Conservation (phyloP, 2,888 invertebrate genomes). For the Perizoma flavofasciatum region DNA sequence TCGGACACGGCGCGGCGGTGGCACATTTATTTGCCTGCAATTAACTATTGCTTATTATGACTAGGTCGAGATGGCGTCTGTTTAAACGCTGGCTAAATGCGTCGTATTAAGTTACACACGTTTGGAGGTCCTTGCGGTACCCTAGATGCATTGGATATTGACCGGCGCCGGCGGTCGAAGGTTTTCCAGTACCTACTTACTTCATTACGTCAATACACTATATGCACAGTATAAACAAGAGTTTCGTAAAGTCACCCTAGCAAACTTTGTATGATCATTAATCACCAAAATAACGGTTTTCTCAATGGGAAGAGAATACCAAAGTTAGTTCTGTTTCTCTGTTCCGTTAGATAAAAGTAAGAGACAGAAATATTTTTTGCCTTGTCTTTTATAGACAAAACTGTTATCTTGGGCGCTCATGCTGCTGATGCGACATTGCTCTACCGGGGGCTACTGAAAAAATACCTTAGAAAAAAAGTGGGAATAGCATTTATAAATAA, state of each 20-base stretch:
- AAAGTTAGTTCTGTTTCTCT: too few species aligned
- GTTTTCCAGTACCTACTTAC: slow-evolving; percentile 29
- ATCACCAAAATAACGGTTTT: too few species aligned
- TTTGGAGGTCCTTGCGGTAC: slow-evolving; percentile 41
- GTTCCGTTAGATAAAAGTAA: too few species aligned
- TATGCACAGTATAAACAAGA: background rate
- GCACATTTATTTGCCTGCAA: slow-evolving; percentile 26
- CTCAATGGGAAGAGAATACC: too few species aligned
- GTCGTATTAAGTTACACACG: slow-evolving; percentile 36
- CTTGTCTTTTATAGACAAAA: too few species aligned
- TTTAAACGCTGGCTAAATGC: slow-evolving; percentile 22
- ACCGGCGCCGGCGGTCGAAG: slow-evolving; percentile 22
- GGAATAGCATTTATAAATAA: slow-evolving; percentile 1
- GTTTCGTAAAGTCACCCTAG: too few species aligned
- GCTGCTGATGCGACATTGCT: too few species aligned
- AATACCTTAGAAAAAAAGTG: background rate
- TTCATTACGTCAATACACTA: slow-evolving; percentile 3
- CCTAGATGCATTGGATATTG: slow-evolving; percentile 43
- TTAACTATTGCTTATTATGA: slow-evolving; percentile 28
- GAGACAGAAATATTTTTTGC: too few species aligned
- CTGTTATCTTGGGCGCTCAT: too few species aligned
- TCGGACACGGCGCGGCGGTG: slow-evolving; percentile 14
- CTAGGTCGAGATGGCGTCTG: slow-evolving; percentile 33
- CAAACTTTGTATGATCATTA: too few species aligned
- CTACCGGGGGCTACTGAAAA: background rate